Base-by-base conservation (phyloP, 2,797 vertebrate species). In the Pseudotriccus pelzelni region DNA sequence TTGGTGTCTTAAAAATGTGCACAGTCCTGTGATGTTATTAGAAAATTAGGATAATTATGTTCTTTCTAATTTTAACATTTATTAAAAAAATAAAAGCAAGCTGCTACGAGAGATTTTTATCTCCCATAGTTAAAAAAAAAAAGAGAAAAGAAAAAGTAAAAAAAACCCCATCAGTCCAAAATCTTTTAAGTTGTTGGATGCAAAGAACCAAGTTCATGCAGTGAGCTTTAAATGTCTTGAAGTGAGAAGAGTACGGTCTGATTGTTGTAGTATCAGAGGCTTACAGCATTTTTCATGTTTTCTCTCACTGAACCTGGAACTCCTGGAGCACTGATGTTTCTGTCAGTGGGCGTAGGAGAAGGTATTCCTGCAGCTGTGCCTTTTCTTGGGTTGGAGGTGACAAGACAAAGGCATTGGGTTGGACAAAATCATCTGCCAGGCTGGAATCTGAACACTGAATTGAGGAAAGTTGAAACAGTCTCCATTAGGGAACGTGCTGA, bases 401-500 rank as follows among this genome's bases (percentile, higher is more conserved):
- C 34, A 63, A 82, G 62, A 52, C 59, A 88, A 59, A 95, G 50
- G 59, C 58, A 34, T 30, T 0, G 12, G 8, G 50, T 69, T 62
- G 43, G 39, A 58, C 46, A 75, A 44, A 95, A 68, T 84, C 56
- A 36, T 87, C 58, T 64, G 66, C 79, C 50, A 49, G n/a, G 43
- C 70, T 87, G 93, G 88, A 88, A 60, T 89, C 50, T 73, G 74
- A 79, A 17, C 0, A 6, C 62, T 69, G 90, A 73, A 59, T 64
- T 79, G 75, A 46, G 79, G 60, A n/a, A 84, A 87, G 82, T 88
- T 76, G 85, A 67, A 96, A 27, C 59, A 39, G 91, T 70, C 62
- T 96, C 91, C 76, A 70, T 84, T 55, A 88, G 66, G 56, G 83
- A 94, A 93, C 27, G 14, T 88, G 90, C 92, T 84, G 94, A 92